Evolutionary conservation across 2,888 invertebrate genomes (phyloP), one percentile per base, ranked within the genome.

Genomic region (Pediacus dermestoides): DNA sequence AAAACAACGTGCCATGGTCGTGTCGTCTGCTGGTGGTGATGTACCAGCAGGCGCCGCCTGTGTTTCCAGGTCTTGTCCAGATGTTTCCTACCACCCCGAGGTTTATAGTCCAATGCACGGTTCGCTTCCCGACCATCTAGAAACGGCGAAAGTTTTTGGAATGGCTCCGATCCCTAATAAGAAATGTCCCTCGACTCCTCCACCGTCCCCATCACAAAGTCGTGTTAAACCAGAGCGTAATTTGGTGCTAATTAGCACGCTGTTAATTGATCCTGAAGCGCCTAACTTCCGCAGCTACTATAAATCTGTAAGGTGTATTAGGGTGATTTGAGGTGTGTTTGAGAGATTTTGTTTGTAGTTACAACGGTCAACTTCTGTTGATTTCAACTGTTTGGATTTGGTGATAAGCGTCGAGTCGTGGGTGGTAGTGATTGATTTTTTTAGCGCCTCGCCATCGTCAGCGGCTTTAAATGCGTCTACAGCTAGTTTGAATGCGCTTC

Each of bases 341-440:
- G 21, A 7, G n/a, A 18, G 6, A 7, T 6, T 7, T 6, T 18
- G 21, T 33, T 43, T 39, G 14, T 68, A 80, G 70, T 73, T 81
- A n/a, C 77, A 78, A 25, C 78, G 84, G 48, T 74, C 80, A 26
- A 78, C 81, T 4, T 77, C 77, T 34, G 81, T 95, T 12, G 90
- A 94, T 63, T 94, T 95, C 68, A 94, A 92, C 66, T 85, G 90
- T 57, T 72, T 96, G 52, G 91, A 95, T 67, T 74, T 95, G 46
- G 85, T 90, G 16, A 80, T 96, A 48, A 94, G 90, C 63, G 84
- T 92, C 13, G 88, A 94, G 64, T 90, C 94, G 33, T 96, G 95
- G 96, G 89, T 92, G 55, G 84, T 94, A 16, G 82, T 97, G 26
- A 74, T 97, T 34, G 95, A 97, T 70, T 95, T 97, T 67, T 88